phyloP scores from a whole-genome alignment of 2,888 invertebrate genomes.

The Muscina levida region DNA sequence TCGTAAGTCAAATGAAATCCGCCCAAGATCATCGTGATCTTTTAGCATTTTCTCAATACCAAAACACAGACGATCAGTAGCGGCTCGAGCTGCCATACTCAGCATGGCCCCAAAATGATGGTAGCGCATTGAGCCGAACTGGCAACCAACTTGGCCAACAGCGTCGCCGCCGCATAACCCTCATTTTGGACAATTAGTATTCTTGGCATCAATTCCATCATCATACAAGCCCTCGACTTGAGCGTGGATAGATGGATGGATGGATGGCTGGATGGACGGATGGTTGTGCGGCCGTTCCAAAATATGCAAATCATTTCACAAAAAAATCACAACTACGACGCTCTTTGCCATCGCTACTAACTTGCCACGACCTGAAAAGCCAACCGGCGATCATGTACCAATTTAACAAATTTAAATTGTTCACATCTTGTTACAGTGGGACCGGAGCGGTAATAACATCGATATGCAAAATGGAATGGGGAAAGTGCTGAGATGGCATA shows the following conservation, averaged over 20 bases:
- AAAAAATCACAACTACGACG: constrained; percentile 57
- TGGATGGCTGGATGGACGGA: constrained; percentile 47
- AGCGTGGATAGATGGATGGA: constrained; percentile 37
- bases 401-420: constrained; percentile 30
- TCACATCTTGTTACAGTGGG: constrained; percentile 31
- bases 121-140: constrained; percentile 24
- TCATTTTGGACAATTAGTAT: constrained; percentile 64
- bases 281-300: constrained; percentile 39
- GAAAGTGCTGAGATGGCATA: no score
- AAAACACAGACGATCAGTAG: constrained; percentile 34
- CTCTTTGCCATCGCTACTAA: constrained; percentile 54
- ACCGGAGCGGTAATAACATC: no score
- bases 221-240: constrained; percentile 32
- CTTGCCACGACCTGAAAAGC: constrained; percentile 58
- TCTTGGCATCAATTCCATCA: constrained; percentile 53
- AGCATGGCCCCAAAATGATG: constrained; percentile 6
- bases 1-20: constrained; percentile 14
- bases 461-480: not conserved
- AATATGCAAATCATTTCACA: constrained; percentile 63
- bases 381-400: constrained; percentile 47
- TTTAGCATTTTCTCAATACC: constrained; percentile 62
- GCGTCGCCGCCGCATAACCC: constrained; percentile 49
- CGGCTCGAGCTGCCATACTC: not conserved
- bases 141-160: constrained; percentile 22
- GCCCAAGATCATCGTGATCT: constrained; percentile 64